These are phyloP conservation scores for Lucilia sericata DNA, from an alignment of 1,140 invertebrate genomes.

Conservation along the genomic window DNA sequence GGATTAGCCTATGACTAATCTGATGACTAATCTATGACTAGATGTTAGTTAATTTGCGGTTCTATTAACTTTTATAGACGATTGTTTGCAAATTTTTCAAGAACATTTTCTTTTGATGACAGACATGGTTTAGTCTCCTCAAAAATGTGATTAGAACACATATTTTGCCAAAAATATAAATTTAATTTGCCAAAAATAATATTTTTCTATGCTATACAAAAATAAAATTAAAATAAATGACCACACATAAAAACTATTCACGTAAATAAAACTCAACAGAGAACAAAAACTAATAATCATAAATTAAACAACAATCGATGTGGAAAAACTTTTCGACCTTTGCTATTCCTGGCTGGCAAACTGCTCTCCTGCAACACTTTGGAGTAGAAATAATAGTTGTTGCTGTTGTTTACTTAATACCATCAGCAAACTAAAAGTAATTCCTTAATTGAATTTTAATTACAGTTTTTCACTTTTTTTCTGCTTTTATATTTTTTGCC, in stretches of 20 bases:
- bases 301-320: conserved; percentile 43
- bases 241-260: conserved; percentile 24
- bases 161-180: too few relatives aligned
- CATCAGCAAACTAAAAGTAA: conserved; percentile 45
- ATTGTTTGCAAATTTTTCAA: too few relatives aligned
- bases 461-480: conserved; percentile 57
- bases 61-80: too few relatives aligned
- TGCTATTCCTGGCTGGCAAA: neutral
- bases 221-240: neutral
- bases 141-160: too few relatives aligned
- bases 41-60: too few relatives aligned
- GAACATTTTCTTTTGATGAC: too few relatives aligned
- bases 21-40: too few relatives aligned
- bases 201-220: too few relatives aligned
- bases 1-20: too few relatives aligned
- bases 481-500: neutral
- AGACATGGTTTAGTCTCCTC: too few relatives aligned
- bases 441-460: conserved; percentile 64
- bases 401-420: conserved; percentile 44
- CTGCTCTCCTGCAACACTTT: neutral
- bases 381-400: neutral
- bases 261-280: conserved; percentile 6
- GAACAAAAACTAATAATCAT: conserved; percentile 41
- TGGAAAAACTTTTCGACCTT: conserved; percentile 44
- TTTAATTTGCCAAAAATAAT: too few relatives aligned